Evolutionary conservation across 2,113 vertebrate species (phyloP).

Genomic region (Hyaena hyaena): DNA sequence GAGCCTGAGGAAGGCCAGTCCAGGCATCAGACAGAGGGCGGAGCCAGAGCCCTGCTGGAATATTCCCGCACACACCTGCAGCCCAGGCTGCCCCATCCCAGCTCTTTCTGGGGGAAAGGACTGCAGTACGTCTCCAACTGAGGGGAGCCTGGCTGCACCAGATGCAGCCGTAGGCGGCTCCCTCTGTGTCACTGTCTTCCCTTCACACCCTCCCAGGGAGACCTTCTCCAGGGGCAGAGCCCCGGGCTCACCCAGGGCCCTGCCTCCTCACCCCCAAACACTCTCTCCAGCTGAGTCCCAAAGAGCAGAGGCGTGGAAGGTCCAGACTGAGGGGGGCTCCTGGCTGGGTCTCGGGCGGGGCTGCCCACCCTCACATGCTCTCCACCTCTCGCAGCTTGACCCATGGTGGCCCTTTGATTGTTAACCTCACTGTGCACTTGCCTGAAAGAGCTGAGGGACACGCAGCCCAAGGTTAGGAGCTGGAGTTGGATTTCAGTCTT

Average conservation of each 20-base stretch:
- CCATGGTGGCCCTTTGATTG: background rate
- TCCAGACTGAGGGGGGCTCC: background rate
- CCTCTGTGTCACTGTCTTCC: background rate
- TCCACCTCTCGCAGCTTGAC: background rate
- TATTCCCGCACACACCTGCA: background rate
- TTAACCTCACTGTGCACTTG: background rate
- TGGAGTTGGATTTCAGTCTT: background rate
- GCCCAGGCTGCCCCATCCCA: background rate
- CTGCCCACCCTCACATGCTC: fast-evolving
- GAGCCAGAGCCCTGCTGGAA: background rate
- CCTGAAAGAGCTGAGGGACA: background rate
- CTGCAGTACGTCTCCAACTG: background rate
- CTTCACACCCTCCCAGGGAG: background rate
- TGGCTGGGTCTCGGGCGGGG: background rate
- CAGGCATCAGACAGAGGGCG: background rate
- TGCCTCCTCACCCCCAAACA: background rate
- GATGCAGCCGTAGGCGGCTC: background rate
- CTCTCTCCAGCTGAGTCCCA: background rate
- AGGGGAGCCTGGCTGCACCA: background rate
- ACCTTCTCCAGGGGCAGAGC: background rate
- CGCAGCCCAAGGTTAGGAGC: background rate
- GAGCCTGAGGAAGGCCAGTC: background rate
- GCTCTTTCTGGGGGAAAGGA: background rate
- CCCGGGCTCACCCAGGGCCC: background rate
- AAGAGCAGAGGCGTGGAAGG: background rate